Evolutionary conservation across 2,888 invertebrate genomes (phyloP), one percentile per base, ranked within the genome.

Genomic region (Andricus curvator): DNA sequence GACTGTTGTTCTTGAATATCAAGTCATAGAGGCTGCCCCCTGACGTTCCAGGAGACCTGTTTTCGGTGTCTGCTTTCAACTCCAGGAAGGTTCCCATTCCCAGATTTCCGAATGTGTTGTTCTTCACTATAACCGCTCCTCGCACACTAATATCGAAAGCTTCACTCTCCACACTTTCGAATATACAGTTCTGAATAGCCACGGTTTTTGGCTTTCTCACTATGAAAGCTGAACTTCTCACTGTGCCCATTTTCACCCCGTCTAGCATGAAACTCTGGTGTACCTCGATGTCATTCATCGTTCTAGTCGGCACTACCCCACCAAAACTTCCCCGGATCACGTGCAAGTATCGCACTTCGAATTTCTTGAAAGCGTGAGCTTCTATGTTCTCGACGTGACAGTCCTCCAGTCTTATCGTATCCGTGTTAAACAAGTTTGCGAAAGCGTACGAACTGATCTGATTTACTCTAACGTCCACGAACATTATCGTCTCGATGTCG

Each of bases 281-380:
- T 62, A 97, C 95, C 87, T 95, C 96, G 76, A 97, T 93, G 87
- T 97, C 96, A 80, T 96, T 96, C 90, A 97, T 94, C 80, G 95
- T 94, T 82, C 96, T 94, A 86, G 96, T 96, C 6, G 96, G 96
- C 81, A 97, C 91, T 77, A 93, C 90, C 0, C 93, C 93, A 44
- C 93, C 92, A 70, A 96, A 94, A 17, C 89, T 93, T 33, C 96
- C 95, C 5, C 96, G 95, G 65, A 94, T 94, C 77, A 97, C 92
- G 84, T 95, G 93, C 84, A 97, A 94, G 85, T 95, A 94, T 56
- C 94, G 94, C 0, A 96, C 95, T 41, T 95, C 94, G 89, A 97
- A 96, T 92, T 96, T 96, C 89, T 97, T 97, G 88, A 97, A 97
- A 3, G 96, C 95, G 93, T 97, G 95, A 64, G 94, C 94, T 85